phyloP scores from a whole-genome alignment of 1,140 invertebrate species.

The Atopsyche davidsoni region DNA sequence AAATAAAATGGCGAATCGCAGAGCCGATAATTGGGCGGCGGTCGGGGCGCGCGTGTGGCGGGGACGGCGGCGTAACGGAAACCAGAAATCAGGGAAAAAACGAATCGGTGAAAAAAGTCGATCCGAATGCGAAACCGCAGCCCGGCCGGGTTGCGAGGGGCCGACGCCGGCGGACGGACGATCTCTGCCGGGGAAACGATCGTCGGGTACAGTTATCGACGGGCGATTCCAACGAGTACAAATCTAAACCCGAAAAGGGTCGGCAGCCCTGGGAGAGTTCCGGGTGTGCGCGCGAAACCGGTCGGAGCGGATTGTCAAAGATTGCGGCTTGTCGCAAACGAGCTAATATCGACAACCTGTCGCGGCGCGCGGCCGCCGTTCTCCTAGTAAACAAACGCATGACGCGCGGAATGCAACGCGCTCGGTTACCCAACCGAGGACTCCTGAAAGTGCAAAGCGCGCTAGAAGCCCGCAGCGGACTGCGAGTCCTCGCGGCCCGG shows the following conservation, averaged over 20 bases:
- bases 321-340: slow-evolving; percentile 14
- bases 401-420: neutral
- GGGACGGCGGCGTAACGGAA: slow-evolving; percentile 12
- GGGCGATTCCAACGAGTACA: too few relatives aligned
- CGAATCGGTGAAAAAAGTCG: slow-evolving; percentile 16
- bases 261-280: too few relatives aligned
- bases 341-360: slow-evolving; percentile 15
- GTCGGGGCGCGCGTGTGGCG: slow-evolving; percentile 3
- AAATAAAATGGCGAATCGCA: slow-evolving; percentile 20
- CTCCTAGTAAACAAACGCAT: slow-evolving; percentile 11
- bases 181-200: too few relatives aligned
- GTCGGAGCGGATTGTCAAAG: too few relatives aligned
- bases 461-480: neutral
- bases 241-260: too few relatives aligned
- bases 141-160: too few relatives aligned
- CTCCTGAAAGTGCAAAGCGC: neutral
- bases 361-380: slow-evolving; percentile 9
- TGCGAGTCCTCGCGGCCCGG: neutral
- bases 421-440: too few relatives aligned
- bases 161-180: too few relatives aligned
- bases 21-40: slow-evolving; percentile 18
- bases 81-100: slow-evolving; percentile 13
- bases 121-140: slow-evolving; percentile 20
- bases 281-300: neutral
- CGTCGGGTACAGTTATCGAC: too few relatives aligned